Base-by-base conservation (phyloP, 2,797 vertebrate genomes). In the Sebastes cheni region DNA sequence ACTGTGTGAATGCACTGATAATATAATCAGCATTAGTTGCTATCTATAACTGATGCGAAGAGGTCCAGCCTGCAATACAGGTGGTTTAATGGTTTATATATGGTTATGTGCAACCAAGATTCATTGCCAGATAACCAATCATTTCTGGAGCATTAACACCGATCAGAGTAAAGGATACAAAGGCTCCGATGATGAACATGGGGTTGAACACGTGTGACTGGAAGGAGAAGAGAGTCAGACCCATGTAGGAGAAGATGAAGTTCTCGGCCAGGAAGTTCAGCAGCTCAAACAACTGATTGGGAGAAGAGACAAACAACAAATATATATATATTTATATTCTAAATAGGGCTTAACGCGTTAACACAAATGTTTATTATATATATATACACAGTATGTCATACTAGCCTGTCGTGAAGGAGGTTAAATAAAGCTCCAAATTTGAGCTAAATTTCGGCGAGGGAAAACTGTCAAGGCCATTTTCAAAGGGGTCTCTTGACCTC, bases 161-260 rank as follows among this genome's bases (percentile, higher is more conserved):
- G 4, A 56, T 34, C 23, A 64, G 8, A 61, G 22, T 8, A 11
- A 92, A 99, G 97, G 98, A 99, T 99, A 99, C 98, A 0, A 99
- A 99, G 73, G 98, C 97, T 46, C 97, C 97, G 8, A 97, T 93
- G 72, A 99, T 98, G 65, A 99, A 99, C 54, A 97, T 89, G 11
- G 97, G 97, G 87, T 98, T 99, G 91, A 99, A 99, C 83, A 98
- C 95, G 0, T 99, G 98, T 32, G 97, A 97, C 96, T 99, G 97
- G 93, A 99, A 99, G 84, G 98, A 98, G 95, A 99, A 99, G 65
- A 99, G 95, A 3, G 98, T 97, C 89, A 99, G 93, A 10, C 98
- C 98, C 98, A 99, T 99, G 93, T 99, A 99, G 85, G 98, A 99
- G 92, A 99, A 99, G 95, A 99, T 99, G 94, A 99, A 98, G 93